These are phyloP conservation scores for Remorina albescens DNA, from an alignment of 2,797 vertebrate genomes.

Conservation along the genomic window DNA sequence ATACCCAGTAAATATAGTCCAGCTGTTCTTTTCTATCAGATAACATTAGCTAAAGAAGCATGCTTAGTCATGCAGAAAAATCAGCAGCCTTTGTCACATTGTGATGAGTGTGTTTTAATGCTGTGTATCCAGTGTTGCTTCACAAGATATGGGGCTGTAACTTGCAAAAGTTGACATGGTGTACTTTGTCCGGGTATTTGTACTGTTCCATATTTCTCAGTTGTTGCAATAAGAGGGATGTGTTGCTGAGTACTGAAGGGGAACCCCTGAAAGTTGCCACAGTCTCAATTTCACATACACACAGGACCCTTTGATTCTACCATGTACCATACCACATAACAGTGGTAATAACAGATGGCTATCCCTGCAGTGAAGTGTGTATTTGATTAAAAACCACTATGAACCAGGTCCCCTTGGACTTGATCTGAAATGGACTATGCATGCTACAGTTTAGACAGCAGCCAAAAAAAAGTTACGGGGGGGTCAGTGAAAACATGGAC, in stretches of 20 bases:
- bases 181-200: conserved; percentile 31
- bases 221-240: conserved; percentile 29
- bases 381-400: conserved; percentile 70
- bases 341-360: conserved; percentile 72
- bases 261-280: conserved; percentile 10
- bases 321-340: conserved; percentile 43
- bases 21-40: conserved; percentile 69
- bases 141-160: conserved; percentile 25
- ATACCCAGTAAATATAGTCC: conserved; percentile 51
- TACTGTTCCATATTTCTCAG: conserved; percentile 29
- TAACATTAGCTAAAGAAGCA: conserved; percentile 44
- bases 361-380: conserved; percentile 67
- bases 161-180: conserved; percentile 47
- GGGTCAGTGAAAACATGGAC: conserved; percentile 52
- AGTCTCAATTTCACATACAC: conserved; percentile 43
- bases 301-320: conserved; percentile 48
- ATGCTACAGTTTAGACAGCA: conserved; percentile 48
- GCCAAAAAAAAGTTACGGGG: conserved; percentile 47
- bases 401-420: conserved; percentile 30
- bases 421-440: conserved; percentile 49
- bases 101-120: conserved; percentile 46
- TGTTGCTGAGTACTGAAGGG: neutral
- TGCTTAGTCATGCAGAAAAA: conserved; percentile 64
- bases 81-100: conserved; percentile 53
- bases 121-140: conserved; percentile 19